Evolutionary conservation across 2,797 vertebrate species (phyloP), one percentile per base, ranked within the genome.

Genomic region (Pangasius mekongensis): DNA sequence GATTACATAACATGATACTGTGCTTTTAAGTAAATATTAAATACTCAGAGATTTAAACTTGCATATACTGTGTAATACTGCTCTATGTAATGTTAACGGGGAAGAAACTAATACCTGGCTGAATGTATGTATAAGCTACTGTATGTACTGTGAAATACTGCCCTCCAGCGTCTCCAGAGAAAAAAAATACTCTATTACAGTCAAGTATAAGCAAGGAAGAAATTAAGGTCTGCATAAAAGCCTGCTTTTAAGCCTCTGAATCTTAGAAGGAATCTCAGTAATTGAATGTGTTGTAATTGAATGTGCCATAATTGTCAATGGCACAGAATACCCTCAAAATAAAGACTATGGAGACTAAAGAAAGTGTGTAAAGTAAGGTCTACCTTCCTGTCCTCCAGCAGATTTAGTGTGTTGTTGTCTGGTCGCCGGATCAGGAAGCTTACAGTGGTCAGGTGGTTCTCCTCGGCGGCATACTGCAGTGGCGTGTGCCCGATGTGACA

Each of bases 391-490:
- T 77, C 6, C 24, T 30, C 47, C 47, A 52, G 74, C 27, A 78
- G 49, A 7, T 78, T 30, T 30, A 30, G n/a, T 78, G n/a, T 54
- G 20, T 39, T 81, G 52, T 58, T 81, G 30, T 58, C 33, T 58
- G 20, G 18, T 5, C 24, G 54, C 33, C 2, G 9, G 33, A 81
- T 18, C 20, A 81, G 54, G 10, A 81, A 39, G 7, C 78, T 81
- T 10, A 80, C 8, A 16, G 52, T 80, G 52, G 52, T 36, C 18
- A 60, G 20, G 13, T 56, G 49, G n/a, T 54, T 78, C 27, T 18
- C 47, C 14, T 54, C 7, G 2, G 93, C 93, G 0, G 94, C 93
- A 20, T 93, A 93, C 90, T 95, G 93, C n/a, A 95, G 89, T 0
- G 94, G 88, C 0, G 92, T 93, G 85, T 88, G 88, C 10, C 93